These are phyloP conservation scores for Drosophila triauraria DNA, from an alignment of 1,140 invertebrate species.

Conservation along the genomic window DNA sequence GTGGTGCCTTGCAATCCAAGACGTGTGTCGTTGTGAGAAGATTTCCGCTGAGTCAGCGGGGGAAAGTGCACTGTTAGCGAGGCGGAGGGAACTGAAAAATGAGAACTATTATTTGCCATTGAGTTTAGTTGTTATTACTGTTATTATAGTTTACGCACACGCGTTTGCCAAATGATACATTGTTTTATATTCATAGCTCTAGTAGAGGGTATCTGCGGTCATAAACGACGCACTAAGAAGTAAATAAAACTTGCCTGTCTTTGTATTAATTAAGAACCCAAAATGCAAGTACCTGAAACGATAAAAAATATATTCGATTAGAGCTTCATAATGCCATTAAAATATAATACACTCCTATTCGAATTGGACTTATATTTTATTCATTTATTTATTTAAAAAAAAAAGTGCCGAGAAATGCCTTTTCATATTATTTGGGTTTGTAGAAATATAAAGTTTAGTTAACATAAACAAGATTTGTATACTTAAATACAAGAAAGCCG, in stretches of 20 bases:
- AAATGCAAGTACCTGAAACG: not conserved
- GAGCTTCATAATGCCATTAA: not conserved
- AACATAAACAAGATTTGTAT: too few relatives aligned
- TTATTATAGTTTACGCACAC: constrained; percentile 45
- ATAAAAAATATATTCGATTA: not conserved
- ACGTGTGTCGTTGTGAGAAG: constrained; percentile 37
- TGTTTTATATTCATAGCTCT: constrained; percentile 40
- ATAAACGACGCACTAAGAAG: not conserved
- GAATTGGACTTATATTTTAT: too few relatives aligned
- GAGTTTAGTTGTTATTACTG: constrained; percentile 51
- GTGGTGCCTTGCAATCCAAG: constrained; percentile 39
- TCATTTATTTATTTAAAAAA: too few relatives aligned
- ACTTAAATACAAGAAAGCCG: too few relatives aligned
- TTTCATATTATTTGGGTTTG: too few relatives aligned
- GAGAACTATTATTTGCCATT: constrained; percentile 46
- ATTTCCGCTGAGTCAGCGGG: constrained; percentile 41
- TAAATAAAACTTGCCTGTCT: not conserved
- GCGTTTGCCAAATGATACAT: constrained; percentile 35
- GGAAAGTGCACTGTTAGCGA: not conserved
- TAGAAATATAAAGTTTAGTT: too few relatives aligned
- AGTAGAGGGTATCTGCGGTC: constrained; percentile 2
- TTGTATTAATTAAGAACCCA: not conserved
- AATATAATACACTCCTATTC: too few relatives aligned
- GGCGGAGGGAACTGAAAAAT: not conserved
- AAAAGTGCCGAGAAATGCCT: too few relatives aligned